Evolutionary conservation across 2,113 vertebrate species (phyloP), one percentile per base, ranked within the genome.

Genomic region (Pimephales promelas): DNA sequence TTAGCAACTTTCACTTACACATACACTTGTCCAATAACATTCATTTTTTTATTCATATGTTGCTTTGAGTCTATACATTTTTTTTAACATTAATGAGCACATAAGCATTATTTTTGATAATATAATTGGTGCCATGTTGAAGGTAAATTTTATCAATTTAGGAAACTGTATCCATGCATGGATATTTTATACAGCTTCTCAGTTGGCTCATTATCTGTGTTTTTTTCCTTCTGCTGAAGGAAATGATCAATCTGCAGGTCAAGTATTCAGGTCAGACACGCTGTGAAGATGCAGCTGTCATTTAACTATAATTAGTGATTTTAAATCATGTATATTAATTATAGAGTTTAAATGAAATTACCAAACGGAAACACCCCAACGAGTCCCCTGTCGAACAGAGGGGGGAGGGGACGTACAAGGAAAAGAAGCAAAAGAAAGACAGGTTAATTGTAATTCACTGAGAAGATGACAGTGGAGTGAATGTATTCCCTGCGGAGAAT

Each of bases 391-490:
- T 34, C 43, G 3, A 16, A 61, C 24, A 24, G 22, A 20, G 47
- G 28, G 28, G 61, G 43, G 59, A 79, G 43, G 54, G 10, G 22
- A 31, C 2, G 4, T 83, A 64, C 74, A 77, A 5, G 89, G 76
- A 74, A 59, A 47, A 40, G 82, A 64, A 22, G 22, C 24, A 52
- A 75, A 26, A 76, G 75, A 83, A 76, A 77, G 73, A 85, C 71
- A 86, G 84, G 90, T 90, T 90, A 89, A 84, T 88, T 86, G 84
- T 84, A 88, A 84, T 90, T 92, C 88, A 83, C 40, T 54, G 83
- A 88, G 86, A 87, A 81, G 86, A 84, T 80, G 47, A 68, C 57
- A 87, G 81, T 83, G 70, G 79, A 89, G 85, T 86, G 68, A 81
- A 77, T 61, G 61, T 8, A 28, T 80, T 90, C 91, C 88, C 90